phyloP scores from a whole-genome alignment of 1,140 invertebrate species.

The Lutraria rhynchaena region DNA sequence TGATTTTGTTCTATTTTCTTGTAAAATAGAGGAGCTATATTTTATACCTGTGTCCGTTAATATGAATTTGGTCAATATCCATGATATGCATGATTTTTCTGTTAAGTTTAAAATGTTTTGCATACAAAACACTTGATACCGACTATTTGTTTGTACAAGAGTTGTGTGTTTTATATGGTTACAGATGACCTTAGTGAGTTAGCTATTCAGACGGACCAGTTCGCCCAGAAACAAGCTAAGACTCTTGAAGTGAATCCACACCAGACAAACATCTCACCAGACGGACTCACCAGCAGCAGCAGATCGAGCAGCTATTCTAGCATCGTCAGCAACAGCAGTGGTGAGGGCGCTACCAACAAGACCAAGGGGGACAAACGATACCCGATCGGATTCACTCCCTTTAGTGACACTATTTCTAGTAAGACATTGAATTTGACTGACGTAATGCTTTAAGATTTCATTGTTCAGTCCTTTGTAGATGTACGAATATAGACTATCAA shows the following conservation, averaged over 20 bases:
- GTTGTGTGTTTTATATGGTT: not conserved
- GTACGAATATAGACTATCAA: too few species aligned
- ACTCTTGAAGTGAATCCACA: slow-evolving; percentile 46
- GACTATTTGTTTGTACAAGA: not conserved
- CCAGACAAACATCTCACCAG: slow-evolving; percentile 60
- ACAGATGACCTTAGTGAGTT: slow-evolving; percentile 77
- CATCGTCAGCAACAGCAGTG: slow-evolving; percentile 75
- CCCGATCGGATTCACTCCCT: slow-evolving; percentile 63
- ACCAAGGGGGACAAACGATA: slow-evolving; percentile 60
- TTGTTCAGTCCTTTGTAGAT: too few species aligned
- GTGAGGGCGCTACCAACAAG: slow-evolving; percentile 49
- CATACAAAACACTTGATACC: too few species aligned
- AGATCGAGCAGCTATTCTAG: slow-evolving; percentile 78
- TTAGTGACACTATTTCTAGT: slow-evolving; percentile 47
- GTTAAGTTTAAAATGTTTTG: too few species aligned
- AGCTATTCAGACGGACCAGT: slow-evolving; percentile 78
- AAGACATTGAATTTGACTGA: not conserved
- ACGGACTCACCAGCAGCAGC: slow-evolving; percentile 68
- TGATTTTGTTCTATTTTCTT: too few species aligned
- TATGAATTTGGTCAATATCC: too few species aligned
- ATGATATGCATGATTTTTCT: too few species aligned
- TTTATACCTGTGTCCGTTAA: too few species aligned
- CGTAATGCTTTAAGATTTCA: too few species aligned
- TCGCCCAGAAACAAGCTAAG: slow-evolving; percentile 75
- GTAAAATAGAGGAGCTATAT: too few species aligned